Base-by-base conservation (phyloP, 2,113 vertebrate species). In the Picathartes gymnocephalus region DNA sequence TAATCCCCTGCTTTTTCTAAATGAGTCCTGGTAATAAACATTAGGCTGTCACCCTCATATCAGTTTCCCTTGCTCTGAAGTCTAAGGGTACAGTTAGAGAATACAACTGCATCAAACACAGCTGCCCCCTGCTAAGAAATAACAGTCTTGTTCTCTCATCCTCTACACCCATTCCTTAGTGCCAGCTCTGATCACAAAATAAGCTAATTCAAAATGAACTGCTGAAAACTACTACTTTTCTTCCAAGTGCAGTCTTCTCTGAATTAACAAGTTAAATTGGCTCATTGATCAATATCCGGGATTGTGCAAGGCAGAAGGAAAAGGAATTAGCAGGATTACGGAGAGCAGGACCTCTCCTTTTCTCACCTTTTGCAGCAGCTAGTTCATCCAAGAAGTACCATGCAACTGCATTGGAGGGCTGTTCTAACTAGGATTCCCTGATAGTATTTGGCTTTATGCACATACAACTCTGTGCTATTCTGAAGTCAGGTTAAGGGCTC, bases 401-500 rank as follows among this genome's bases (percentile, higher is more conserved):
- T 6, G 24, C 9, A 66, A 18, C 33, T 27, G 47, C 61, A 45
- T 2, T 4, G 22, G n/a, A 61, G 12, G 10, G 54, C 58, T 86
- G 37, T 2, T 48, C 19, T 53, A 69, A 53, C 31, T 11, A 42
- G 5, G 15, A 33, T 61, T 56, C n/a, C 24, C 44, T 12, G 17
- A 19, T 0, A 58, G 18, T 13, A 28, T 54, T 71, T 69, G 37
- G 35, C 54, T 80, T 54, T 39, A 58, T 27, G n/a, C 22, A 76
- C 0, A 0, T 31, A n/a, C 22, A 72, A 17, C 35, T 51, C 45
- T n/a, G 8, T 47, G 73, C 74, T 42, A 12, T 16, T 65, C 45
- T 74, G 70, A 28, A 35, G 19, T 15, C 53, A 22, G 13, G 4
- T 23, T 37, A 30, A 76, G 19, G 16, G 39, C 33, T 71, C 42